A percentile compares a stretch with the other conserved stretches of the same genome.
Conservation (phyloP, 2,113 vertebrate species). For the Rhinogobius similis region DNA sequence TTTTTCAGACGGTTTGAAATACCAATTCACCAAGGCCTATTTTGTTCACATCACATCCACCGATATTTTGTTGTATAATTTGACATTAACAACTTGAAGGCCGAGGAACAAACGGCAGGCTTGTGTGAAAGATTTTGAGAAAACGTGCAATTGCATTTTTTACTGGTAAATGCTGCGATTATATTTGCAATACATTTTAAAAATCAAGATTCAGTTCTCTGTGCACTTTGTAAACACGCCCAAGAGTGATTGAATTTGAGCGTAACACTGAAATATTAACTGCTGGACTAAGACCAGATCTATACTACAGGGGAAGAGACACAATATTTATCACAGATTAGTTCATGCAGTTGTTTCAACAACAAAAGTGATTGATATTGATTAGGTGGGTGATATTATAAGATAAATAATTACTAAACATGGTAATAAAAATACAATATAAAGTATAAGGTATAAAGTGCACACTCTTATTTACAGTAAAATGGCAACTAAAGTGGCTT, state of each 20-base stretch:
- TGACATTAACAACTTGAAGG: neutral
- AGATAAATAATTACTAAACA: no score
- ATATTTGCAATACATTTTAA: neutral
- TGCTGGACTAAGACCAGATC: neutral
- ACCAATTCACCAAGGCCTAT: neutral
- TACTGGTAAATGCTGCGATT: neutral
- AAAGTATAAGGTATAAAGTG: no score
- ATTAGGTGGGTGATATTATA: no score
- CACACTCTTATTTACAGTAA: no score
- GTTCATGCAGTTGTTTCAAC: no score
- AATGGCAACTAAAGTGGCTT: no score
- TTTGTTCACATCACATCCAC: neutral
- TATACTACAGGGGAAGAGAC: no score
- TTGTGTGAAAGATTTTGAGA: neutral
- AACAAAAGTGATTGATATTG: no score
- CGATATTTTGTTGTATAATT: neutral
- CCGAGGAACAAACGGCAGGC: no score
- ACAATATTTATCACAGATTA: no score
- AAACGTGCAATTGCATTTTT: neutral
- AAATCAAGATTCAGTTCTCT: neutral
- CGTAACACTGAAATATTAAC: neutral
- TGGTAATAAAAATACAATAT: no score
- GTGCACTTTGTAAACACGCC: neutral
- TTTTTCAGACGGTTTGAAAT: neutral
- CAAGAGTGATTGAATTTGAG: neutral